Percentiles rank a stretch among this genome's conserved stretches.
Conservation (phyloP, 2,888 invertebrate genomes). For the Asteroscopus sphinx region DNA sequence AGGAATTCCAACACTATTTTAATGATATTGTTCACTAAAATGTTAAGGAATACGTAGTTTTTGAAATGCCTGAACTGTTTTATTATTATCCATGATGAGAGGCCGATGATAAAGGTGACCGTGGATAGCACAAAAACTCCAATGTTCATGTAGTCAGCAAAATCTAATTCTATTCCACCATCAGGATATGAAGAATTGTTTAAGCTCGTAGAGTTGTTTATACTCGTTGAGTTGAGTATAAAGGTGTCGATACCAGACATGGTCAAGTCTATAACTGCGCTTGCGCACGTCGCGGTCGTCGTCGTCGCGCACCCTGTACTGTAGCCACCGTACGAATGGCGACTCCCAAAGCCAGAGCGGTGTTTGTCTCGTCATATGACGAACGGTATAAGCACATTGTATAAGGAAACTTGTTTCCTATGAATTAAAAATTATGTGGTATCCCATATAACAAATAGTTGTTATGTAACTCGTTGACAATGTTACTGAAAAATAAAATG, state of each 20-base stretch:
- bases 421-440: no score
- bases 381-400: no score
- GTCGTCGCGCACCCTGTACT: background rate
- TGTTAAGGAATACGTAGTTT: slow-evolving; percentile 41
- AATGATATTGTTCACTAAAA: slow-evolving; percentile 26
- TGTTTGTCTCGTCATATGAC: no score
- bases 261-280: background rate
- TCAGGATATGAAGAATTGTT: background rate
- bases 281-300: background rate
- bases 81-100: slow-evolving; percentile 38
- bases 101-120: slow-evolving; percentile 19
- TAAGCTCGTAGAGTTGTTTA: slow-evolving; percentile 4
- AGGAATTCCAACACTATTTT: slow-evolving; percentile 1
- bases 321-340: background rate
- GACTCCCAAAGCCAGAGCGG: background rate
- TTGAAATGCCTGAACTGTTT: slow-evolving; percentile 36
- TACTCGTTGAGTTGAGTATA: slow-evolving; percentile 3
- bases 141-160: background rate
- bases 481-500: no score
- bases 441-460: no score
- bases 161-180: background rate
- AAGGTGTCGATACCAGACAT: slow-evolving; percentile 22
- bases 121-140: slow-evolving; percentile 10
- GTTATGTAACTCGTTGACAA: no score
- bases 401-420: no score